phyloP scores from a whole-genome alignment of 2,888 invertebrate species.

The Nomada fabriciana region DNA sequence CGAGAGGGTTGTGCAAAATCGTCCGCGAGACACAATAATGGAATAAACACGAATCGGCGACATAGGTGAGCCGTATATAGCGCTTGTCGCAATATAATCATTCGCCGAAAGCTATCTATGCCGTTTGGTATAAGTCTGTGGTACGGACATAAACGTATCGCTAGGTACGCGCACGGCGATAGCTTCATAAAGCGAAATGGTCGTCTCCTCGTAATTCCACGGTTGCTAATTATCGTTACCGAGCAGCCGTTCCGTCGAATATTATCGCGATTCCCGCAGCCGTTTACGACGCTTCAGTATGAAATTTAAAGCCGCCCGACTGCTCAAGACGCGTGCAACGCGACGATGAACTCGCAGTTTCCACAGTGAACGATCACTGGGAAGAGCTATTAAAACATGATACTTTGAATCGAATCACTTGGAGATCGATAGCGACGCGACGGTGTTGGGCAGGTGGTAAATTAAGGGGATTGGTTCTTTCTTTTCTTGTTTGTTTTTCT shows the following conservation, averaged over 20 bases:
- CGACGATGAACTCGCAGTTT: slow-evolving; percentile 23
- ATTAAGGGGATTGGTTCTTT: too few species aligned
- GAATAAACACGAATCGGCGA: slow-evolving; percentile 31
- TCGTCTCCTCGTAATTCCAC: slow-evolving; percentile 52
- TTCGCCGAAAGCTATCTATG: slow-evolving; percentile 30
- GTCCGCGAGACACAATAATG: neutral
- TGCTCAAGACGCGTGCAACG: neutral
- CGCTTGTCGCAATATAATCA: slow-evolving; percentile 39
- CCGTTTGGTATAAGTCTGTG: slow-evolving; percentile 17
- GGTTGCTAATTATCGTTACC: slow-evolving; percentile 58
- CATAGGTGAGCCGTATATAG: slow-evolving; percentile 6
- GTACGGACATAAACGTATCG: slow-evolving; percentile 54
- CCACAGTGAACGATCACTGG: neutral
- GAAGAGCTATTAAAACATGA: slow-evolving; percentile 11
- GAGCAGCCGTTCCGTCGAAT: slow-evolving; percentile 39
- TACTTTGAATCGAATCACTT: neutral
- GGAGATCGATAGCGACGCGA: neutral
- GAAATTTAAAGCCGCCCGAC: slow-evolving; percentile 15
- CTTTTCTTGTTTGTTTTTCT: neutral
- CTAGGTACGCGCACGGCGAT: slow-evolving; percentile 24
- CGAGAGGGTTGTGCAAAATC: neutral
- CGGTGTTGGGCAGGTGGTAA: neutral
- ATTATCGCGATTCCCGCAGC: slow-evolving; percentile 41
- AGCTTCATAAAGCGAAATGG: slow-evolving; percentile 55
- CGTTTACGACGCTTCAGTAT: slow-evolving; percentile 35